Base-by-base conservation (phyloP, 1,140 invertebrate genomes). In the Diorhabda sublineata region DNA sequence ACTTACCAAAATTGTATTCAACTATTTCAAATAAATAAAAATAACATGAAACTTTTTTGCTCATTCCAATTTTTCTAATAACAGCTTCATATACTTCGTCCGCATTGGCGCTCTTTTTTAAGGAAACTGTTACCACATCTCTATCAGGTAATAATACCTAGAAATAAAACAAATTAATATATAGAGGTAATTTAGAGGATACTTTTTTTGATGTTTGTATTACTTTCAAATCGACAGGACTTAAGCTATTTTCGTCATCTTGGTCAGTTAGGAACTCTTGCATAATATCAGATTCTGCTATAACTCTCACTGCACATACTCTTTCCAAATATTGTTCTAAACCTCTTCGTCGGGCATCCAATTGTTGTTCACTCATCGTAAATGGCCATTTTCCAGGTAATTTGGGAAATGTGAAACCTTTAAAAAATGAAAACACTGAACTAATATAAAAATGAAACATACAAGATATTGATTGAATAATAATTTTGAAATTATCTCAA, bases 321-420 rank as follows among this genome's bases (percentile, higher is more conserved):
- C 98, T 97, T 82, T 99, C 98, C 78, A 99, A 85, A 85, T 99
- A 99, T 80, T 96, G 94, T 81, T 99, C 98, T 42, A 99, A 84
- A 0, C 95, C 96, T 75, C 98, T 85, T 71, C 98, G 85, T 68
- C 98, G 85, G 3, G 93, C 89, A 82, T 99, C 98, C 69, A 99
- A 82, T 81, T 99, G 97, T 80, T 99, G 98, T 78, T 99, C 97
- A 78, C 93, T 97, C 66, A 96, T 82, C 81, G 92, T 90, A 80
- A 99, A 99, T 60, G 96, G 96, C 95, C 97, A 99, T 86, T 99
- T 99, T 63, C 96, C 96, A 0, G 98, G 98, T 63, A 99, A 83
- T 84, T 98, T 98, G 0, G 98, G 98, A 81, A 99, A 99, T 81
- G 90, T 94, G 81, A 98, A 99, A 63, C 98, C 85, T 85, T 58